Percentiles rank a stretch among this genome's conserved stretches.
Conservation (phyloP, 2,797 vertebrate genomes). For the Pangasius sanitwongsei region DNA sequence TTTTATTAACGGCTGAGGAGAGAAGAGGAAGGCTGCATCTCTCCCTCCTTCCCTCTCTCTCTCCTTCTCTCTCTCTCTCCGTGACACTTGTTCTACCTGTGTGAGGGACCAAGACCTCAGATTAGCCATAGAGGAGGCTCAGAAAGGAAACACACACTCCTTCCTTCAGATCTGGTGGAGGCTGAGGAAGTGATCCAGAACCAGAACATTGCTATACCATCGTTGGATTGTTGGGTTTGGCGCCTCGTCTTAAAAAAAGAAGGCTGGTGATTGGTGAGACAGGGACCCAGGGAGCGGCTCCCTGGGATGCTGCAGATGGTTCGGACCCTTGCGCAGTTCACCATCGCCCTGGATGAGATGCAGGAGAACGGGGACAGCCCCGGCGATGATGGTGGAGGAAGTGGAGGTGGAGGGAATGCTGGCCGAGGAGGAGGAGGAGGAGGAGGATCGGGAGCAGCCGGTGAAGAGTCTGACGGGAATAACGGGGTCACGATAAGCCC, state of each 20-base stretch:
- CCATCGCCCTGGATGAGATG: slow-evolving; percentile 97
- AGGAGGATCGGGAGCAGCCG: slow-evolving; percentile 59
- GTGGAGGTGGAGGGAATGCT: slow-evolving; percentile 40
- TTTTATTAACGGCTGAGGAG: slow-evolving; percentile 70
- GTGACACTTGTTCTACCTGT: slow-evolving; percentile 30
- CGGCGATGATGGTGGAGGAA: slow-evolving; percentile 69
- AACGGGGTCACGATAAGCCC: slow-evolving; percentile 68
- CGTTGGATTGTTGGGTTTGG: background rate
- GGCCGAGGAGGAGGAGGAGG: slow-evolving; percentile 49
- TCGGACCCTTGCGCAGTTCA: slow-evolving; percentile 96
- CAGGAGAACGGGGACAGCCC: slow-evolving; percentile 85
- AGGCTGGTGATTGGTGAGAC: slow-evolving; percentile 18
- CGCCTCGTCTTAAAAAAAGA: background rate
- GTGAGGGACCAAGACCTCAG: background rate
- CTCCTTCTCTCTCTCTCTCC: slow-evolving; percentile 3
- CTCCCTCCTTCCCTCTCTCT: slow-evolving; percentile 29
- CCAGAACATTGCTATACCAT: background rate
- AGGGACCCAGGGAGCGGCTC: slow-evolving; percentile 65
- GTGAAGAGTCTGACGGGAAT: slow-evolving; percentile 66
- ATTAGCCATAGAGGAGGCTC: background rate
- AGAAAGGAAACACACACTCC: background rate
- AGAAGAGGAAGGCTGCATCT: slow-evolving; percentile 62
- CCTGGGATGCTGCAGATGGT: slow-evolving; percentile 96
- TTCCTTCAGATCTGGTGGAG: background rate
- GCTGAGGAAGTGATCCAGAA: background rate